Base-by-base conservation (phyloP, 1,140 invertebrate genomes). In the Aphaenogaster floridana region DNA sequence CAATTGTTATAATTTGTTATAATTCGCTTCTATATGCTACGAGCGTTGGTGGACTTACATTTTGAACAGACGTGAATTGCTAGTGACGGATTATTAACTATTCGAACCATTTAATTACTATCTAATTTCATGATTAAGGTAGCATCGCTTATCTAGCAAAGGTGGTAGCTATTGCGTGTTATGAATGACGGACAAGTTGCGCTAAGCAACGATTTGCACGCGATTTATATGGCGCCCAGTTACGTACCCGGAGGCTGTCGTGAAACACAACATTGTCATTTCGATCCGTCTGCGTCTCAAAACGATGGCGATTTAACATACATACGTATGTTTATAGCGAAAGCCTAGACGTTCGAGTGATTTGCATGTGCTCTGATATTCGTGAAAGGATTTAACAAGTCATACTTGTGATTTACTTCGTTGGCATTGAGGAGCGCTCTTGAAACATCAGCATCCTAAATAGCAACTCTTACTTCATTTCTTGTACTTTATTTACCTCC, bases 231-330 rank as follows among this genome's bases (percentile, higher is more conserved):
- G 80, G 28, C 66, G 52, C 54, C 39, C 17, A 71, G 42, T 42
- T 50, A 45, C 50, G 36, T 57, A 39, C 28, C 80, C 57, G 42
- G 8, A 57, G 69, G 80, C 54, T 48, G 52, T 71, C 66, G n/a
- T n/a, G n/a, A 59, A 15, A n/a, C 15, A 17, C 80, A 84, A 84
- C 69, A 74, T 84, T 84, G 80, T 84, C 69, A 84, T 84, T 84
- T 84, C 71, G 69, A 84, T 76, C 42, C 34, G 69, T 76, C 42
- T 48, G 72, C 54, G 28, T 76, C 21, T 57, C 54, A 34, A 76
- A 63, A 17, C 17, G 39, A 83, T 28, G 28, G 21, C 54, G 42
- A 48, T 59, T 74, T 74, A 17, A 64, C 5, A 34, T 42, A 61
- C 69, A 71, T 15, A 50, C 54, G 42, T 83, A 48, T 72, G 54